Evolutionary conservation across 2,888 invertebrate species (phyloP), one percentile per base, ranked within the genome.

Genomic region (Lepas anatifera): DNA sequence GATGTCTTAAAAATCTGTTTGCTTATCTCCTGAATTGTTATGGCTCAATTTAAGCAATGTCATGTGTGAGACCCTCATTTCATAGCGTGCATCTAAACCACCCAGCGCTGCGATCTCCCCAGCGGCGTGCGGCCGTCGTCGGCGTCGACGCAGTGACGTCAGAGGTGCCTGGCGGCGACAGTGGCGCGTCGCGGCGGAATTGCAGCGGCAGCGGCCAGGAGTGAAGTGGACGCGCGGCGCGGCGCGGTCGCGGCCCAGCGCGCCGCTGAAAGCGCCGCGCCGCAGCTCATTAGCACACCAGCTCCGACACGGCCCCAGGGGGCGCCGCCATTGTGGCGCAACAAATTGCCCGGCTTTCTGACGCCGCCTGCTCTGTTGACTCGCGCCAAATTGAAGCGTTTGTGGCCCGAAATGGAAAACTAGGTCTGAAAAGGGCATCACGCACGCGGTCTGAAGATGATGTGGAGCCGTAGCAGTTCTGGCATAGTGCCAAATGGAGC

Each of bases 291-390:
- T 58, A 58, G 58, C n/a, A n/a, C n/a, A 35, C 41, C 29, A 22
- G 22, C 22, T 32, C 52, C 29, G 32, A 22, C 32, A 32, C 18
- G 58, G 35, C 58, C 58, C 58, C 58, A 22, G 58, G 58, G 35
- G 58, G 58, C 22, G 58, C 58, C 18, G 35, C 32, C 58, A 58
- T 58, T 58, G 58, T 58, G 32, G 35, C 32, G 4, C 32, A 35
- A 32, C 58, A 58, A 58, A 58, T 58, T 58, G 58, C 58, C 58
- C 58, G 58, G 58, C 58, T 58, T 58, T 58, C 58, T 58, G 58
- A 18, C 58, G 58, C 58, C 22, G 6, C 58, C 32, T 25, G 32
- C 35, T 58, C 29, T 58, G 58, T 58, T 58, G 58, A 58, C 58
- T 58, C 58, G 58, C 32, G 22, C 16, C 35, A 58, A 58, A 58